A percentile compares a stretch with the other conserved stretches of the same genome.
Evolutionary conservation across 1,140 invertebrate species (phyloP).

Genomic region (Ganaspis sp.): DNA sequence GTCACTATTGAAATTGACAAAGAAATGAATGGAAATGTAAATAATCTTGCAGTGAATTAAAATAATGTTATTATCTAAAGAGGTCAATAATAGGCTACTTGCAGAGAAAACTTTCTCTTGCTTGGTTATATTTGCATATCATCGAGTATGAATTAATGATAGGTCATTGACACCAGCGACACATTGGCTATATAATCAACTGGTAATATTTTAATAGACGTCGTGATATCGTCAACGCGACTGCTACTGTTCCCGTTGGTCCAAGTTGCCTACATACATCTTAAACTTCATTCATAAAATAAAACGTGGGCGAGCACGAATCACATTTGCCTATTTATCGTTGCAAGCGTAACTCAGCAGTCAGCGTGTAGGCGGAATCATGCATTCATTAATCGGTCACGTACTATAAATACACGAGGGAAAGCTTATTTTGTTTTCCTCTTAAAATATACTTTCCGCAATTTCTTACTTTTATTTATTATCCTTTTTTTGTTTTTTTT

Average conservation of each 20-base stretch:
- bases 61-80: no score
- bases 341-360: constrained; percentile 51
- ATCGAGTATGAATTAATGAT: not conserved
- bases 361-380: constrained; percentile 48
- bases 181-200: constrained; percentile 13
- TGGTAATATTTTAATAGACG: constrained; percentile 58
- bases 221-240: constrained; percentile 56
- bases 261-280: constrained; percentile 56
- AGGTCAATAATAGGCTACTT: no score
- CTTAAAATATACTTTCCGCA: not conserved
- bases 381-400: constrained; percentile 16
- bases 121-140: no score
- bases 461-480: no score
- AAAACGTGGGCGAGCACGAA: constrained; percentile 58
- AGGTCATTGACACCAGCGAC: not conserved
- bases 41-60: no score
- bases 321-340: constrained; percentile 50
- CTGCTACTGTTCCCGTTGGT: constrained; percentile 59
- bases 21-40: no score
- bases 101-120: no score
- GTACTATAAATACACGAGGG: not conserved
- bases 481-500: no score
- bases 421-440: not conserved
- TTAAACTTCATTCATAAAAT: constrained; percentile 55
- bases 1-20: no score